Percentiles rank a stretch among this genome's conserved stretches.
Conservation (phyloP, 1,140 invertebrate species). For the Brachionus plicatilis region DNA sequence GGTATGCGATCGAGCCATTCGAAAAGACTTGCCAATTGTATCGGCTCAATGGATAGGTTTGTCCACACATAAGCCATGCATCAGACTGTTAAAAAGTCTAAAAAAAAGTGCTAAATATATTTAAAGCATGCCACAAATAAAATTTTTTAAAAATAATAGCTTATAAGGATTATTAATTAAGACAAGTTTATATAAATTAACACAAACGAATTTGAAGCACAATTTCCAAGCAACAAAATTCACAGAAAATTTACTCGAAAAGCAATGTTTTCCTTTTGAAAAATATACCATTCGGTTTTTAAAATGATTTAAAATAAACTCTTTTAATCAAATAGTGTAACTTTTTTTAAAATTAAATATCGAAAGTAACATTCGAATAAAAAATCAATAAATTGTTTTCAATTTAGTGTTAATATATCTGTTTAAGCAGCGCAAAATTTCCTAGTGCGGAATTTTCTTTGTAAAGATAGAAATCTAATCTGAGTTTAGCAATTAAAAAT, state of each 20-base stretch:
- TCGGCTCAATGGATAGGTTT: neutral
- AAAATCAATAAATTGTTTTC: neutral
- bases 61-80: constrained; percentile 39
- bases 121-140: neutral
- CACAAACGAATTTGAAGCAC: neutral
- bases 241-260: neutral
- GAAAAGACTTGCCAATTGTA: constrained; percentile 10
- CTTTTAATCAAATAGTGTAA: neutral
- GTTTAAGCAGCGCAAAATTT: neutral
- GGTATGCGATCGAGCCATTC: constrained; percentile 36
- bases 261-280: constrained; percentile 3
- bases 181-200: neutral
- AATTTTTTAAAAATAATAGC: neutral
- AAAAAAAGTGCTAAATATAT: neutral
- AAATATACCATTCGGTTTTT: neutral
- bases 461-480: neutral
- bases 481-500: neutral
- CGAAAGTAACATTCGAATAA: neutral
- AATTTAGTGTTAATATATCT: neutral
- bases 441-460: neutral
- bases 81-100: neutral
- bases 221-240: constrained; percentile 38
- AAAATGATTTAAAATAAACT: constrained; percentile 2
- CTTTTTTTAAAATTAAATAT: neutral
- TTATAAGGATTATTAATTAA: constrained; percentile 9